Evolutionary conservation across 2,113 vertebrate genomes (phyloP), one percentile per base, ranked within the genome.

Genomic region (Pteropus alecto): DNA sequence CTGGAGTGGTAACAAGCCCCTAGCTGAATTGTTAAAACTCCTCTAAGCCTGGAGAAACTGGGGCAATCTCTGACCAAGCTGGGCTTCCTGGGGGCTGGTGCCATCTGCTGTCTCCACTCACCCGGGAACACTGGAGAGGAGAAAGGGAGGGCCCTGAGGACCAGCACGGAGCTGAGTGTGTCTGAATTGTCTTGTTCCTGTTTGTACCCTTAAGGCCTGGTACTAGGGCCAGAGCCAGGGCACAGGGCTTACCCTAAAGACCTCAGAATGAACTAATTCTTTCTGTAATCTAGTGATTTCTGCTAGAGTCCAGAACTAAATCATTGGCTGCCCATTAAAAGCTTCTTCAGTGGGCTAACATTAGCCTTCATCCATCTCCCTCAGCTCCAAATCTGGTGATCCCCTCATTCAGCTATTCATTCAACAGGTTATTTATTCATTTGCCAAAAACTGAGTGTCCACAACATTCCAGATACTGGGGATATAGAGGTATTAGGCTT

Each of bases 21-120:
- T 60, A 21, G 74, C 84, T 90, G 68, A 87, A 90, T 65, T 90
- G 78, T 88, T 95, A 38, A 76, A 93, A 93, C 58, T 76, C 93
- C 87, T 19, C 61, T 90, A 93, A 71, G 93, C 68, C 33, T 35
- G 87, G 86, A 92, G 92, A 96, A 97, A 96, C 56, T 95, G 94
- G 96, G 94, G 54, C 93, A 90, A n/a, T 56, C 43, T 43, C 26
- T 84, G 93, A 73, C 90, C 89, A 96, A 71, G 84, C 90, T 86
- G 68, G 77, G 73, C 77, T 85, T 96, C 91, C 93, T 96, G 94
- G 94, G 91, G 95, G 90, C 93, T 94, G 93, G 88, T 96, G 95
- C 97, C 96, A 96, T 97, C 97, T 96, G 95, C 94, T 92, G 76
- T 96, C 88, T 95, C 41, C 82, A 67, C 73, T 95, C 65, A 81